A percentile compares a stretch with the other conserved stretches of the same genome.
These are phyloP conservation scores for Anhinga anhinga DNA, from an alignment of 2,113 vertebrate genomes.

Conservation along the genomic window DNA sequence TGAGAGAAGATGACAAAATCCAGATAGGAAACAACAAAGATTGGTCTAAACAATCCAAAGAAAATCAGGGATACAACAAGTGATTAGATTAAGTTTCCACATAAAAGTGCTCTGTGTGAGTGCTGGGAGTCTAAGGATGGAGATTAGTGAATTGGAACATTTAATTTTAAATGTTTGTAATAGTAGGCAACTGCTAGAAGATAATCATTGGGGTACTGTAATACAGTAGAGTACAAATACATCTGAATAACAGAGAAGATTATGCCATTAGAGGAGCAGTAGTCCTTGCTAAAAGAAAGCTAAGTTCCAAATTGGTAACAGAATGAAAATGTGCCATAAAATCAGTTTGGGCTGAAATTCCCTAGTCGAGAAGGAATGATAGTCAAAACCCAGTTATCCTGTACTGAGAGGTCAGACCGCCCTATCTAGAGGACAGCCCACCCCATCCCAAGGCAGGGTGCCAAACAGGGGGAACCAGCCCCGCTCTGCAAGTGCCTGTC, in stretches of 20 bases:
- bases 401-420: neutral
- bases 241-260: neutral
- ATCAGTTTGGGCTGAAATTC: neutral
- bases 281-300: neutral
- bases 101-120: neutral
- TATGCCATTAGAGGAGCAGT: neutral
- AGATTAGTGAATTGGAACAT: neutral
- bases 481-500: neutral
- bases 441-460: neutral
- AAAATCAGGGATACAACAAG: neutral
- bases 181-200: neutral
- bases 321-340: neutral
- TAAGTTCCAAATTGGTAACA: neutral
- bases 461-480: neutral
- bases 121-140: neutral
- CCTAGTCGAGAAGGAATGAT: neutral
- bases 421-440: neutral
- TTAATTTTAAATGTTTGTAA: neutral
- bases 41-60: neutral
- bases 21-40: neutral
- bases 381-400: neutral
- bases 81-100: neutral
- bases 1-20: neutral
- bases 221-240: neutral
- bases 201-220: neutral